Percentiles rank a stretch among this genome's conserved stretches.
Conservation (phyloP, 2,113 vertebrate species). For the Macquaria australasica region DNA sequence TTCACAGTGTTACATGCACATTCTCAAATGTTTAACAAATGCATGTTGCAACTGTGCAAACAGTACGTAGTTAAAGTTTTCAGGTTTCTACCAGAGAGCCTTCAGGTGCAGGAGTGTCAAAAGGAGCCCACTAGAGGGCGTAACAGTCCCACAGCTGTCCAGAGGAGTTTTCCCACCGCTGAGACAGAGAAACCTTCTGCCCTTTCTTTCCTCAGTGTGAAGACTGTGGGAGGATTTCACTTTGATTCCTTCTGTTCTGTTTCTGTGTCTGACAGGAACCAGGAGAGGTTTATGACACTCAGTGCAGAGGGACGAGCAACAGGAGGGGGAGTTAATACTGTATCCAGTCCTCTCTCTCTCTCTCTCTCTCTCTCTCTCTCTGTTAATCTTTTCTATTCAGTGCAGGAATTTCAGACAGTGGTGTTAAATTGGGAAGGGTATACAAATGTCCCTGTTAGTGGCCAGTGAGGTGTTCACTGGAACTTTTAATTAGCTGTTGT, state of each 20-base stretch:
- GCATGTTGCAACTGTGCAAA: not conserved
- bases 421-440: slow-evolving; percentile 7
- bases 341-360: not conserved
- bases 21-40: slow-evolving; percentile 1
- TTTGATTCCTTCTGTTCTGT: not conserved
- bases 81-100: not conserved
- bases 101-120: not conserved
- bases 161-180: not conserved
- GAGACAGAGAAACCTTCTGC: slow-evolving; percentile 20
- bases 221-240: slow-evolving; percentile 11
- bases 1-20: not conserved
- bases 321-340: not conserved
- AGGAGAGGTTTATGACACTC: not conserved
- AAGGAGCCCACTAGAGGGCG: slow-evolving; percentile 53
- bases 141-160: slow-evolving; percentile 6
- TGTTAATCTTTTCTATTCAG: not conserved
- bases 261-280: not conserved
- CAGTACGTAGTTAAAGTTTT: not conserved
- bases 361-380: not conserved
- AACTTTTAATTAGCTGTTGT: not conserved
- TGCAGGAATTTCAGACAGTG: slow-evolving; percentile 27
- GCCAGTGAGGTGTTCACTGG: not conserved
- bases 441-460: not conserved
- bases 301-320: not conserved
- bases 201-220: not conserved